phyloP scores from a whole-genome alignment of 2,113 vertebrate genomes.

The Paramormyrops kingsleyae region DNA sequence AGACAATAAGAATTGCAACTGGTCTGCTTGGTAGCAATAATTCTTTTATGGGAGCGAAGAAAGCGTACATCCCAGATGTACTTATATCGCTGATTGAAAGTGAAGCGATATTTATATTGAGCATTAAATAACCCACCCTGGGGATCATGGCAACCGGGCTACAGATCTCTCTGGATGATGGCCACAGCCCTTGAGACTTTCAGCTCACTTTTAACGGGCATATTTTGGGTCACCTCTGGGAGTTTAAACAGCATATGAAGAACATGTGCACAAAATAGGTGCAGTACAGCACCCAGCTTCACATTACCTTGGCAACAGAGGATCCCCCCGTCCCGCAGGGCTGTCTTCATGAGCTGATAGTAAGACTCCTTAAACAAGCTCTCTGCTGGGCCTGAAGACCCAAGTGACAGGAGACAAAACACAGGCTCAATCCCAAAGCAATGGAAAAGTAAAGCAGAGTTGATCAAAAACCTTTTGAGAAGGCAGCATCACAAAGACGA shows the following conservation, averaged over 20 bases:
- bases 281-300: background rate
- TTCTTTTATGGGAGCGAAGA: background rate
- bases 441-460: background rate
- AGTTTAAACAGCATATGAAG: background rate
- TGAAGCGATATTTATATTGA: background rate
- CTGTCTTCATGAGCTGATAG: conserved; percentile 95
- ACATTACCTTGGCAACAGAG: conserved; percentile 91
- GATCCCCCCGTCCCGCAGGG: conserved; percentile 81
- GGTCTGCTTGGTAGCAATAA: background rate
- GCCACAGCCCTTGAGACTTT: background rate
- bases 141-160: background rate
- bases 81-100: background rate
- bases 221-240: background rate
- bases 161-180: background rate
- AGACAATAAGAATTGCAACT: background rate
- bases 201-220: background rate
- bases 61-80: background rate
- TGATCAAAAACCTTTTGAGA: background rate
- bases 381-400: conserved; percentile 79
- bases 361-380: conserved; percentile 97
- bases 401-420: background rate
- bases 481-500: background rate
- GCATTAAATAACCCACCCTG: background rate
- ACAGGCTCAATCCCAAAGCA: background rate
- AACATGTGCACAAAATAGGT: background rate